Evolutionary conservation across 2,797 vertebrate species (phyloP).

Genomic region (Sylvia borin): DNA sequence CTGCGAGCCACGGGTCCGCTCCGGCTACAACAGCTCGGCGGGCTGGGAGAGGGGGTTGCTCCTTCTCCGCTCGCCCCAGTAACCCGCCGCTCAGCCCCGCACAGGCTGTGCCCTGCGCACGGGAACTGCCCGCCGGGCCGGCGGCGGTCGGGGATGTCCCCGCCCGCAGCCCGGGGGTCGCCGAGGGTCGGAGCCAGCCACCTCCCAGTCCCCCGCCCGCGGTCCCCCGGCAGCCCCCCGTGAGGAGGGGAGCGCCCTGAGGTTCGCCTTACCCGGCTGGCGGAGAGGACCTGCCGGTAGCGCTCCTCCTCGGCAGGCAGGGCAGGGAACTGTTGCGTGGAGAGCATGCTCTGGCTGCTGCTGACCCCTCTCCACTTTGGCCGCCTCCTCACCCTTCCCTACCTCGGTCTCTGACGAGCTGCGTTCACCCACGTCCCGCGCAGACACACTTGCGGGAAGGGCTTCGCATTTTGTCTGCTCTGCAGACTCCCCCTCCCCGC

Average conservation of each 20-base stretch:
- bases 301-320: conserved; percentile 66
- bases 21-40: too few species aligned
- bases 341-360: conserved; percentile 61
- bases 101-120: background rate
- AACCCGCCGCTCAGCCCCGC: background rate
- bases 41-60: background rate
- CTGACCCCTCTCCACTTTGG: background rate
- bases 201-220: background rate
- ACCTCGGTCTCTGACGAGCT: background rate
- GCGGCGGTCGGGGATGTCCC: background rate
- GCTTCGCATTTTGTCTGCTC: conserved; percentile 67
- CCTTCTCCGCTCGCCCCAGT: background rate
- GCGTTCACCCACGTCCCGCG: background rate
- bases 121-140: background rate
- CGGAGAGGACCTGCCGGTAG: conserved; percentile 51
- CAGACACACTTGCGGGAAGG: background rate
- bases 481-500: conserved; percentile 51
- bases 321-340: conserved; percentile 63
- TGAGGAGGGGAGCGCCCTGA: background rate
- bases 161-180: background rate
- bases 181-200: background rate
- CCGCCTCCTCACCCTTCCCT: background rate
- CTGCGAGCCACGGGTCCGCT: background rate
- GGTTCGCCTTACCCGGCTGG: conserved; percentile 70
- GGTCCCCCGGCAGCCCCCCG: background rate